phyloP scores from a whole-genome alignment of 2,888 invertebrate genomes.

The Oxyscelio sp. region DNA sequence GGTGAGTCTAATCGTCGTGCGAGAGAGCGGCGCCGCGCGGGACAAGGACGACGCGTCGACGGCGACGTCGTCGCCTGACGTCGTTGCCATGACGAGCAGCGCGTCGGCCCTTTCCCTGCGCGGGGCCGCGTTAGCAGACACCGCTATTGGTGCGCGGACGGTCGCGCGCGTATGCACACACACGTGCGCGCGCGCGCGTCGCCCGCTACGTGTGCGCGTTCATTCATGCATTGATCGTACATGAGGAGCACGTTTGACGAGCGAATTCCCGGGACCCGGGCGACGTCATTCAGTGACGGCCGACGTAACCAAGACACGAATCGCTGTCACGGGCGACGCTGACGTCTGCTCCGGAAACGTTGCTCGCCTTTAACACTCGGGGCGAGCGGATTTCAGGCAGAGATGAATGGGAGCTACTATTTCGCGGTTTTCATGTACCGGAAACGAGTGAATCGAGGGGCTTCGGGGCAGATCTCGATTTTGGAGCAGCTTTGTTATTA shows the following conservation, averaged over 20 bases:
- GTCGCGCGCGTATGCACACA: slow-evolving; percentile 26
- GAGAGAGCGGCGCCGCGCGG: slow-evolving; percentile 66
- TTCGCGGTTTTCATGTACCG: no score
- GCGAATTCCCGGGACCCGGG: slow-evolving; percentile 75
- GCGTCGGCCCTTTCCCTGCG: slow-evolving; percentile 36
- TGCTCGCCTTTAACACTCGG: no score
- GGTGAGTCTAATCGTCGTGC: slow-evolving; percentile 89
- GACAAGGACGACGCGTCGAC: slow-evolving; percentile 58
- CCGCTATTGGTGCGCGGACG: slow-evolving; percentile 7
- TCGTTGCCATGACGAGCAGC: slow-evolving; percentile 45
- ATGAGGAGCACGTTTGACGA: slow-evolving; percentile 77
- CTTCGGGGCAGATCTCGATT: no score
- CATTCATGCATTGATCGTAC: slow-evolving; percentile 88
- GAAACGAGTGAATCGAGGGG: no score
- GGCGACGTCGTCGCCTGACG: slow-evolving; percentile 38
- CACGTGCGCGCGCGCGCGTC: slow-evolving; percentile 33
- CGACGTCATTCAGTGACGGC: slow-evolving; percentile 65
- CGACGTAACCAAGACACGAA: slow-evolving; percentile 61
- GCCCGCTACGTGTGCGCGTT: slow-evolving; percentile 72
- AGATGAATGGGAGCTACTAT: no score
- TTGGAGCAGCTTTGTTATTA: no score
- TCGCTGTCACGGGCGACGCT: no score
- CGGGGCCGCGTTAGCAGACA: slow-evolving; percentile 24
- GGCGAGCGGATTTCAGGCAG: no score
- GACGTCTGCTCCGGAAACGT: neutral